Base-by-base conservation (phyloP, 35 echinoderm and acorn worm genomes). In the Apostichopus japonicus region DNA sequence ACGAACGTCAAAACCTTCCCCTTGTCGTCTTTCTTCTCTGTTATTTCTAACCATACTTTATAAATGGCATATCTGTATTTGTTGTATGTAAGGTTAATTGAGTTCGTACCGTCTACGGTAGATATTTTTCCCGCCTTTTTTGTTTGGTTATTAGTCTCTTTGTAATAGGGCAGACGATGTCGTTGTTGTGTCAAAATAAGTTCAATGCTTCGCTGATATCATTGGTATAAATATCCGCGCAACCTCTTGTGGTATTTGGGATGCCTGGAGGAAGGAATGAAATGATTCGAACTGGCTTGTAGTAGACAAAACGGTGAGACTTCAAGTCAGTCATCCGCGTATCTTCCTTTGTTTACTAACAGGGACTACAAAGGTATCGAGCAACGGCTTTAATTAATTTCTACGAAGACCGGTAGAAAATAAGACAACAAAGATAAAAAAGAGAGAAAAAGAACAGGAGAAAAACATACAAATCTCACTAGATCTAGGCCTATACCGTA, bases 31-130 rank as follows among this genome's bases (percentile, higher is more conserved):
- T 82, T n/a, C 17, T 13, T 78, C 8, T 44, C 17, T 44, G 17
- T 24, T 23, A 44, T 23, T 75, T n/a, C 71, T 14, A 21, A 21
- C 71, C 1, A 75, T 7, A 89, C 56, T 73, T 67, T 24, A 44
- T 44, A 44, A 51, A 23, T 33, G 61, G 56, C 67, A 11, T 33
- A 65, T 44, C 2, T 25, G 86, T 53, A 25, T 89, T 57, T 89
- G 24, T 73, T 72, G 62, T 52, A 54, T 10, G 19, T 89, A 65
- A 89, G 86, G 86, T 89, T 89, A 89, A 89, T 89, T 89, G 62
- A 73, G 86, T 89, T 89, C 83, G 86, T 13, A 19, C 67, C 62
- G 86, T 72, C 86, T 89, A 24, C 86, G 58, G 62, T 24, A 89
- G 86, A 89, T 72, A 72, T 27, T 89, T 89, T 57, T 24, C 15